Conservation (phyloP, 2,797 vertebrate species). For the Crocidura indochinensis region DNA sequence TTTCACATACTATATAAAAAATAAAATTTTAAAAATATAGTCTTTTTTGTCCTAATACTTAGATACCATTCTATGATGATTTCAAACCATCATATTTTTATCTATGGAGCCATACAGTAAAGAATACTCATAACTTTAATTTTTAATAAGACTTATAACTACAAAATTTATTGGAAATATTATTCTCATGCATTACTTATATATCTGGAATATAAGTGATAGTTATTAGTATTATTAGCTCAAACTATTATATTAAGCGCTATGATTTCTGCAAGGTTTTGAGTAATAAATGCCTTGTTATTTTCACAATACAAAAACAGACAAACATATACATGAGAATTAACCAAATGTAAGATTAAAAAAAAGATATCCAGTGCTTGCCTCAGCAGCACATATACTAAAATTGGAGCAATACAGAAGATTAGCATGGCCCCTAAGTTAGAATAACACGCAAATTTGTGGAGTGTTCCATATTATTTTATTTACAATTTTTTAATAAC, state of each 20-base stretch:
- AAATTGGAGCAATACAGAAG: too few species aligned
- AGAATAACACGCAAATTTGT: too few species aligned
- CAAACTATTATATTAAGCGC: neutral
- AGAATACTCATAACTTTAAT: neutral
- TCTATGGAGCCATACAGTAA: neutral
- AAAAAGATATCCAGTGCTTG: neutral
- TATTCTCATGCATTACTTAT: neutral
- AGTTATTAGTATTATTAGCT: neutral
- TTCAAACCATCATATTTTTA: neutral
- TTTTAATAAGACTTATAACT: slow-evolving; percentile 15
- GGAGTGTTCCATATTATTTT: too few species aligned
- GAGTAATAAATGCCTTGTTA: slow-evolving; percentile 14
- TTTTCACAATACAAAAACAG: neutral
- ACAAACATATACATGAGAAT: neutral
- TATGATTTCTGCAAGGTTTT: neutral
- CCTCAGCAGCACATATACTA: too few species aligned
- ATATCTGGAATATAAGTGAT: neutral
- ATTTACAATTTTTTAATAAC: too few species aligned
- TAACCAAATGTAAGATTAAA: neutral
- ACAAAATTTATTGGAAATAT: neutral
- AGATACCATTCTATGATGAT: neutral
- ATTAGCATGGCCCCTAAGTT: too few species aligned
- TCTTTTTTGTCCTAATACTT: too few species aligned
- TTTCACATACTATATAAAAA: too few species aligned
- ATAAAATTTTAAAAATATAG: too few species aligned